Conservation (phyloP, 37 sponge, comb jelly and placozoan genomes). For the Theonella swinhoei region DNA sequence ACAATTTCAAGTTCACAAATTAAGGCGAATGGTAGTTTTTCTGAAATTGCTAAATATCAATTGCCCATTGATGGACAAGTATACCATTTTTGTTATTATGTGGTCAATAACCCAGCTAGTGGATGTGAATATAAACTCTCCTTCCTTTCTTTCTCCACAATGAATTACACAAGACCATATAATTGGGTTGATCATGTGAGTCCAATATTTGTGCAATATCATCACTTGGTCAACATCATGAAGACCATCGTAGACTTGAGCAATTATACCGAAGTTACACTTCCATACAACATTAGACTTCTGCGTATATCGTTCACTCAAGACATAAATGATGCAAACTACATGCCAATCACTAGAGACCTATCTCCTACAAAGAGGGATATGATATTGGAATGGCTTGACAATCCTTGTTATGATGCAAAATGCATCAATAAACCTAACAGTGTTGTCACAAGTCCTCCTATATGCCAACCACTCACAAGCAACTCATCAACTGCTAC, state of each 20-base stretch:
- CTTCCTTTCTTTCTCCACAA: neutral
- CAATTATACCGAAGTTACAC: conserved; percentile 34
- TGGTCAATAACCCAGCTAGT: neutral
- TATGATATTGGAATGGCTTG: conserved; percentile 52
- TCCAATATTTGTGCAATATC: conserved; percentile 59
- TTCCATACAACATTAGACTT: conserved; percentile 5
- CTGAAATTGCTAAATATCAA: neutral
- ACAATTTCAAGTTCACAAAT: no score
- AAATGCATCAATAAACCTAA: neutral
- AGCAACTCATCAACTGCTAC: no score
- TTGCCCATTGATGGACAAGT: conserved; percentile 67
- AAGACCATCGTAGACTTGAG: conserved; percentile 44
- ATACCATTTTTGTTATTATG: conserved; percentile 32
- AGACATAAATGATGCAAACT: conserved; percentile 42
- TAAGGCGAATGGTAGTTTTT: no score
- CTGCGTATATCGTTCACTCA: conserved; percentile 27
- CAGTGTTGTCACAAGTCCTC: no score
- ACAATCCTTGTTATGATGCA: conserved; percentile 28
- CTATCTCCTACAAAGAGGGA: conserved; percentile 17
- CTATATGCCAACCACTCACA: no score
- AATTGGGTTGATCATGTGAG: conserved; percentile 38
- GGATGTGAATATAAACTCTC: neutral
- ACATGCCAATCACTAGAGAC: conserved; percentile 81
- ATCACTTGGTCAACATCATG: conserved; percentile 46
- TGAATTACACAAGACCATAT: neutral